Conservation (phyloP, 2,113 vertebrate genomes). For the Xiphophorus couchianus region DNA sequence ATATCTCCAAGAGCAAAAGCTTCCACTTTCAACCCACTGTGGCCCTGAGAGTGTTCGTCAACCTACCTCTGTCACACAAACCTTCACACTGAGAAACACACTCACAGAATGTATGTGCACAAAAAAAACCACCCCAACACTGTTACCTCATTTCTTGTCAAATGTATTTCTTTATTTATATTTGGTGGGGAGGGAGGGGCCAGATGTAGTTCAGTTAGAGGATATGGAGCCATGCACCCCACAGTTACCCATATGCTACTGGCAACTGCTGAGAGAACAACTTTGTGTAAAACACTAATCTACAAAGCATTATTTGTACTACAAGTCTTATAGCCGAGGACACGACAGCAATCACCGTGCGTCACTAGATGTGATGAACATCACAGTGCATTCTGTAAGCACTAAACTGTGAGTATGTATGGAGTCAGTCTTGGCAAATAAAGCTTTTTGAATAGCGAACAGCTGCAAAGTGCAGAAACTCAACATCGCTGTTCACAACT, state of each 20-base stretch:
- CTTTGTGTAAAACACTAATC: slow-evolving; percentile 8
- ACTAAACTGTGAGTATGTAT: background rate
- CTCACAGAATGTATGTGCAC: slow-evolving; percentile 6
- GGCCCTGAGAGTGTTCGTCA: slow-evolving; percentile 39
- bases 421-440: background rate
- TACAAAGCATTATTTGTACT: background rate
- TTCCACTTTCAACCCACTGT: slow-evolving; percentile 9
- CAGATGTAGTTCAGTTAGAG: background rate
- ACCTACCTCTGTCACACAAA: slow-evolving; percentile 64
- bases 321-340: background rate
- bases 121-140: slow-evolving; percentile 7
- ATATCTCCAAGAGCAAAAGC: background rate
- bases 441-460: background rate
- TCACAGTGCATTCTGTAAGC: slow-evolving; percentile 23
- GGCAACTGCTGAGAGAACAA: background rate
- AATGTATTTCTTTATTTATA: slow-evolving; percentile 32
- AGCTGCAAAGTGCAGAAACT: too few species aligned
- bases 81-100: slow-evolving; percentile 13
- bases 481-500: too few species aligned
- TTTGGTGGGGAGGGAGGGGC: background rate
- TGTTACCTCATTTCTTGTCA: slow-evolving; percentile 57
- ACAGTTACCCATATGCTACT: slow-evolving; percentile 1
- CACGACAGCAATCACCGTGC: background rate
- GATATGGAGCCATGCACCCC: slow-evolving; percentile 6
- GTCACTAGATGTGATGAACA: slow-evolving; percentile 1